phyloP scores from a whole-genome alignment of 1,140 invertebrate genomes.

The Copidosoma floridanum region DNA sequence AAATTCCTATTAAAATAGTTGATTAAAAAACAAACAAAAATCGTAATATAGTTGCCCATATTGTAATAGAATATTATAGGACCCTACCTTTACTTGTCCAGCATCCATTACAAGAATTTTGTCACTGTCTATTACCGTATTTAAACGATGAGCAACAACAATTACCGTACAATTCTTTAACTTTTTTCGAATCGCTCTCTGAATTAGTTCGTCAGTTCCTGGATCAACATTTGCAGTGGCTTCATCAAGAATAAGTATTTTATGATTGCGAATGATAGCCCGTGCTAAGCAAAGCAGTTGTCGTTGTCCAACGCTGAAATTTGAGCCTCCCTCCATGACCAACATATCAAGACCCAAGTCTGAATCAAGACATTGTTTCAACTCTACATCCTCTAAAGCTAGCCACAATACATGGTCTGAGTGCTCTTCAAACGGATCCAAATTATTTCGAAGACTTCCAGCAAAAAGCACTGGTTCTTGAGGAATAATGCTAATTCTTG shows the following conservation, averaged over 20 bases:
- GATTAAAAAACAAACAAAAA: too few relatives aligned
- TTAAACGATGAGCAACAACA: slow-evolving; percentile 82
- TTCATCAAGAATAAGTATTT: slow-evolving; percentile 72
- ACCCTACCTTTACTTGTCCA: slow-evolving; percentile 56
- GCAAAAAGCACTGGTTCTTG: slow-evolving; percentile 84
- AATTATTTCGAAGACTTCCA: slow-evolving; percentile 75
- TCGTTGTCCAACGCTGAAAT: slow-evolving; percentile 80
- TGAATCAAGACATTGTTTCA: slow-evolving; percentile 62
- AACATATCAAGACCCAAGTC: slow-evolving; percentile 66
- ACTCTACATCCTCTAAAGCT: slow-evolving; percentile 68
- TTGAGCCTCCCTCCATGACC: slow-evolving; percentile 73
- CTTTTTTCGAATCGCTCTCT: slow-evolving; percentile 70
- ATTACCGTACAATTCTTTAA: slow-evolving; percentile 77
- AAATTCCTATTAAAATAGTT: slow-evolving; percentile 63
- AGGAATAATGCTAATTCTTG: slow-evolving; percentile 82
- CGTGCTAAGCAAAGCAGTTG: slow-evolving; percentile 78
- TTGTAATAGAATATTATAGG: too few relatives aligned
- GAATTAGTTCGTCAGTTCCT: slow-evolving; percentile 71
- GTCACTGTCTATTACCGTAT: slow-evolving; percentile 73
- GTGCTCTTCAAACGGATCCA: slow-evolving; percentile 79
- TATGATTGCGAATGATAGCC: slow-evolving; percentile 76
- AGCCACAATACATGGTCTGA: slow-evolving; percentile 70
- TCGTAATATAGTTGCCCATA: too few relatives aligned
- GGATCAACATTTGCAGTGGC: slow-evolving; percentile 74
- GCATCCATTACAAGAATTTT: slow-evolving; percentile 64